Conservation (phyloP, 2,797 vertebrate species). For the Hydrocynus forskahlii region DNA sequence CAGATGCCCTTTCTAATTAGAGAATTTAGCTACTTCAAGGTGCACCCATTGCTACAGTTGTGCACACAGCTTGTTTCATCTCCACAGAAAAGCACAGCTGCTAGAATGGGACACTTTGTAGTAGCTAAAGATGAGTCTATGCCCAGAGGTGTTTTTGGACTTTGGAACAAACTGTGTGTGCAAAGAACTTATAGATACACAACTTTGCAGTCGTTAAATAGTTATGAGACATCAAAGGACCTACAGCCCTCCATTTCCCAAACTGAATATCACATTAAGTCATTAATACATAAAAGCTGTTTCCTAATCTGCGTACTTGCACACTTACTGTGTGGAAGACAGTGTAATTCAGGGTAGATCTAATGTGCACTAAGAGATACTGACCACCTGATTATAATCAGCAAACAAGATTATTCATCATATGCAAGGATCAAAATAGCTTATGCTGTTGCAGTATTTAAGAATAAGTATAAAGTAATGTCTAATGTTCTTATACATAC, state of each 20-base stretch:
- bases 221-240: conserved; percentile 9
- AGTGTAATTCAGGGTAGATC: no score
- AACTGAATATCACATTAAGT: conserved; percentile 9
- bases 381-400: not conserved
- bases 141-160: not conserved
- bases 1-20: not conserved
- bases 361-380: not conserved
- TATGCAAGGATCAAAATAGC: not conserved
- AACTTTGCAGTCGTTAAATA: not conserved
- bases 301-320: conserved; percentile 30
- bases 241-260: conserved; percentile 25
- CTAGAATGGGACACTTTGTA: no score
- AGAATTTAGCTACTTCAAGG: not conserved
- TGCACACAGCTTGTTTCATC: no score
- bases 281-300: not conserved
- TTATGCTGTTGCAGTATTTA: not conserved
- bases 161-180: not conserved
- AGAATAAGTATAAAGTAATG: not conserved
- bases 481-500: not conserved
- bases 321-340: not conserved
- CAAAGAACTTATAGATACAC: not conserved
- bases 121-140: not conserved
- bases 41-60: not conserved
- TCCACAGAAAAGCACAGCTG: not conserved
- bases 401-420: not conserved